Evolutionary conservation across 2,113 vertebrate genomes (phyloP).

Genomic region (Thunnus maccoyii): DNA sequence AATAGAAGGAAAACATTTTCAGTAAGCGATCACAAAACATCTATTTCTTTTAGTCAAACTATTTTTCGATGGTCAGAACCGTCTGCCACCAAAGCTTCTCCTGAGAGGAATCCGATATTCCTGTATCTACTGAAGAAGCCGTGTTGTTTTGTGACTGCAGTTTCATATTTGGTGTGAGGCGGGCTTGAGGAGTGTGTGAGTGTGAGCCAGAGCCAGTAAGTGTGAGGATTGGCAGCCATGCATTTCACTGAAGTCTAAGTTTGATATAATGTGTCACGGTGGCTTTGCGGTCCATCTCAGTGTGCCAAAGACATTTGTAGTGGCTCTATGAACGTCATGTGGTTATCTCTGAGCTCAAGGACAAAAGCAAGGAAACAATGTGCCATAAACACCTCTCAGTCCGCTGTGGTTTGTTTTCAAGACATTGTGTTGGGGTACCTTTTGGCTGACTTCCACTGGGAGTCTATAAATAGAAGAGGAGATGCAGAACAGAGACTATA

Average conservation of each 20-base stretch:
- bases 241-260: not conserved
- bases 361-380: conserved; percentile 33
- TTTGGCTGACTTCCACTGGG: not conserved
- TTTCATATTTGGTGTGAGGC: not conserved
- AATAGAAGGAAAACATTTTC: too few relatives aligned
- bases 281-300: conserved; percentile 6
- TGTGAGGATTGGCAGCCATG: not conserved
- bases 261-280: not conserved
- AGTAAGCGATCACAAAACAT: too few relatives aligned
- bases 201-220: not conserved
- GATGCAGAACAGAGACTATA: too few relatives aligned
- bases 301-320: conserved; percentile 29
- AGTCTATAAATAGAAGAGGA: not conserved
- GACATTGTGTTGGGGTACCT: conserved; percentile 16
- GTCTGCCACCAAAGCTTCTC: too few relatives aligned
- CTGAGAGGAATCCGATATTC: too few relatives aligned
- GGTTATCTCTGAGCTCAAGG: conserved; percentile 30
- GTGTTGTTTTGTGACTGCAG: not conserved
- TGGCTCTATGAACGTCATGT: conserved; percentile 30
- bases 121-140: not conserved
- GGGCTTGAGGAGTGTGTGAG: not conserved
- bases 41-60: too few relatives aligned
- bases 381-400: conserved; percentile 11
- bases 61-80: too few relatives aligned
- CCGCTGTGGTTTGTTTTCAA: conserved; percentile 14